Conservation (phyloP, 1,140 invertebrate genomes). For the Bilobella aurantiaca region DNA sequence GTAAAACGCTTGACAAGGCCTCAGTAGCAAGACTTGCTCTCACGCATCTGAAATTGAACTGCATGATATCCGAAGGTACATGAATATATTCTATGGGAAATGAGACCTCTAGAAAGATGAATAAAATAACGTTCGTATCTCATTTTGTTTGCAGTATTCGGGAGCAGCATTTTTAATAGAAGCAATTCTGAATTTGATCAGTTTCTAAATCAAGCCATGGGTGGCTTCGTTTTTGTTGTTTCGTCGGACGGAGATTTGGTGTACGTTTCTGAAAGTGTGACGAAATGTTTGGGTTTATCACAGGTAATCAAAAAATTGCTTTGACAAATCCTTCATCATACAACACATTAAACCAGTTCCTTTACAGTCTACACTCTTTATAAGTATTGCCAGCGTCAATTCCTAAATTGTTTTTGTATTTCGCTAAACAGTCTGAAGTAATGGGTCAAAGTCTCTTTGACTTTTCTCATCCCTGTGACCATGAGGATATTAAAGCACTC, state of each 20-base stretch:
- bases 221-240: constrained; percentile 76
- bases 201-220: constrained; percentile 61
- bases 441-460: constrained; percentile 89
- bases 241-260: constrained; percentile 80
- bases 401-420: neutral
- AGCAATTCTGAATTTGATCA: constrained; percentile 2
- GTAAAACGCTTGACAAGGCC: constrained; percentile 83
- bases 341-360: too few relatives aligned
- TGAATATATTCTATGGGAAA: too few relatives aligned
- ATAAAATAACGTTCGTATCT: too few relatives aligned
- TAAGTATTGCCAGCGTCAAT: neutral
- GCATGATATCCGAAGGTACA: constrained; percentile 66
- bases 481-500: constrained; percentile 76
- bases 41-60: constrained; percentile 72
- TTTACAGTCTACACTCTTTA: too few relatives aligned
- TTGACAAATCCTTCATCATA: constrained; percentile 2
- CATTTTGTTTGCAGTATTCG: too few relatives aligned
- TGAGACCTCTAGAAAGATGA: too few relatives aligned
- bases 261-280: constrained; percentile 82
- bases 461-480: constrained; percentile 87
- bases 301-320: constrained; percentile 54
- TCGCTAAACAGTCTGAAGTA: constrained; percentile 79
- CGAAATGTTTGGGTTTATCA: constrained; percentile 73
- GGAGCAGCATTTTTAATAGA: too few relatives aligned
- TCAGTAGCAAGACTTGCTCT: constrained; percentile 90